Evolutionary conservation across 2,888 invertebrate species (phyloP), one percentile per base, ranked within the genome.

Genomic region (Epirrhoe alternata): DNA sequence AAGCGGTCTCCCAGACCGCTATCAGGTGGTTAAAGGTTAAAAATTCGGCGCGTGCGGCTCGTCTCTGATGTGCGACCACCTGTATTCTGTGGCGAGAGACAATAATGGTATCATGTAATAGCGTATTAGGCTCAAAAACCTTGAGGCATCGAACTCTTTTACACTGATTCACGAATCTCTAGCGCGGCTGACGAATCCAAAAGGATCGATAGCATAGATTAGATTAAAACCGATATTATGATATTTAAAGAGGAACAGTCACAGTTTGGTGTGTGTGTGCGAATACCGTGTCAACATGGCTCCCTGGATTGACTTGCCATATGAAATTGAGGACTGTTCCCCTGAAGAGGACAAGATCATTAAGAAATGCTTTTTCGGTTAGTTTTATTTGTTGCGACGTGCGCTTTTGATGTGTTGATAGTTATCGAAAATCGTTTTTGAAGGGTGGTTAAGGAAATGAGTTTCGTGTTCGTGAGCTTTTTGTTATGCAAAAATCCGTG

Each of bases 311-410:
- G 83, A 89, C 4, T 74, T 89, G 45, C 92, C 92, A 0, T 90
- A 87, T 58, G 85, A 89, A 52, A 87, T 92, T 12, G 82, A 75
- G 6, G 77, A 85, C 47, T 89, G 91, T 33, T 81, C 85, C 0
- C 66, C 83, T 0, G 92, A 92, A 12, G 92, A 93, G 61, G 88
- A 89, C 8, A 91, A 88, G 68, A 57, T 87, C 1, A 87, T 92
- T 38, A 87, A 85, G 70, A 92, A 89, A 82, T 92, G 91, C 61
- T 64, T 92, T 0, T 66, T 86, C 79, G 92, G 92, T 92, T 80
- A 74, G 89, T 67, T 62, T 49, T 12, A 42, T 42, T 42, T 12
- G 8, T 12, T 60, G 87, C 1, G 3, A 24, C 3, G 24, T 69
- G 74, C 73, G 59, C 31, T 16, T 64, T 47, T 12, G 47, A 72